phyloP scores from a whole-genome alignment of 2,797 vertebrate species.

The Protonibea diacanthus region DNA sequence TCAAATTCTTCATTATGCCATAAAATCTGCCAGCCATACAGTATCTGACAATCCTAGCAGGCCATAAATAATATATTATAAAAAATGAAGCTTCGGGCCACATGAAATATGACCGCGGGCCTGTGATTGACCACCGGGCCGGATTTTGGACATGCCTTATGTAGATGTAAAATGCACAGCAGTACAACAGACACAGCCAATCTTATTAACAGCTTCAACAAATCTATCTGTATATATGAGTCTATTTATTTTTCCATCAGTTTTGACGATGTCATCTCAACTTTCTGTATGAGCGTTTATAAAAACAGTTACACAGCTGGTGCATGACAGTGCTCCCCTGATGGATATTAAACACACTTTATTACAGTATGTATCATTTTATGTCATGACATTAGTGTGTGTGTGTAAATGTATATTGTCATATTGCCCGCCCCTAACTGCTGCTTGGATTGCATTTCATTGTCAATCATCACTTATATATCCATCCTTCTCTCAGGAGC shows the following conservation, averaged over 20 bases:
- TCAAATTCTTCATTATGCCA: too few relatives aligned
- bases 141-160: too few relatives aligned
- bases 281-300: neutral
- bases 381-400: neutral
- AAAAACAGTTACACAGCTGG: neutral
- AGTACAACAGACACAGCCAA: neutral
- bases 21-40: too few relatives aligned
- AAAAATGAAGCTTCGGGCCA: too few relatives aligned
- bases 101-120: too few relatives aligned
- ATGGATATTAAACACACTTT: neutral
- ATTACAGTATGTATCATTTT: neutral
- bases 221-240: neutral
- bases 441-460: neutral
- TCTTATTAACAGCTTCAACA: neutral
- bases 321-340: neutral
- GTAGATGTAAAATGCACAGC: neutral
- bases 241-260: neutral
- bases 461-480: neutral
- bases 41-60: too few relatives aligned
- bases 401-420: neutral
- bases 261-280: neutral
- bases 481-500: constrained; percentile 84
- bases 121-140: too few relatives aligned
- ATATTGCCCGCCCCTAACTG: neutral
- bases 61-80: too few relatives aligned